A percentile compares a stretch with the other conserved stretches of the same genome.
phyloP scores from a whole-genome alignment of 2,888 invertebrate genomes.

The Anodontia alba region DNA sequence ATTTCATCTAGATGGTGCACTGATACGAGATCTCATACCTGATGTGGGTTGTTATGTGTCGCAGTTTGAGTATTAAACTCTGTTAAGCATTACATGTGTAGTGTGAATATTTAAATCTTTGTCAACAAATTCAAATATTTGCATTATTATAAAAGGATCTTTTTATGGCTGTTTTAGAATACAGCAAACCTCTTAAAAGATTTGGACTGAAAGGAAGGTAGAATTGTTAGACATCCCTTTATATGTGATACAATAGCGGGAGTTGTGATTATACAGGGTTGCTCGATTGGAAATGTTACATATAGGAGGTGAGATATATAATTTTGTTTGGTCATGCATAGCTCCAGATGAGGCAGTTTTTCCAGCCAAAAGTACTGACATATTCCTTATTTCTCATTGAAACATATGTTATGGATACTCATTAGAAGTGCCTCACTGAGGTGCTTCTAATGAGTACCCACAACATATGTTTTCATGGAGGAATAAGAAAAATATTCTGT shows the following conservation, averaged over 20 bases:
- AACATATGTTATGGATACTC: too few species aligned
- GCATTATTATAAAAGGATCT: slow-evolving; percentile 6
- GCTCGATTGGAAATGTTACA: background rate
- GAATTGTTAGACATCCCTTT: background rate
- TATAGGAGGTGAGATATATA: slow-evolving; percentile 3
- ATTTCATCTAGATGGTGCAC: too few species aligned
- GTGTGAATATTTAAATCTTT: slow-evolving; percentile 13
- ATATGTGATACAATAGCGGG: background rate
- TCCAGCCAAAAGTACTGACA: too few species aligned
- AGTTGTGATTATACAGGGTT: background rate
- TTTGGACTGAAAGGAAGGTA: background rate
- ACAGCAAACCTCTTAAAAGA: background rate
- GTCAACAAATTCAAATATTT: slow-evolving; percentile 15
- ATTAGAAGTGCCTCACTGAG: too few species aligned
- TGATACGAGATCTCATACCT: too few species aligned
- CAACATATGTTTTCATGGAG: too few species aligned
- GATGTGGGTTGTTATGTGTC: background rate
- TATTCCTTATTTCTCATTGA: too few species aligned
- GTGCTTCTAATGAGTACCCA: too few species aligned
- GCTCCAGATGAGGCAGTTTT: too few species aligned
- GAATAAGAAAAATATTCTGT: too few species aligned
- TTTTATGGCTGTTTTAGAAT: background rate
- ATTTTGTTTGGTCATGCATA: background rate
- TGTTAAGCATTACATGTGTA: background rate
- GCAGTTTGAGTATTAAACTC: background rate